Conservation (phyloP, 2,113 vertebrate genomes). For the Etheostoma spectabile region DNA sequence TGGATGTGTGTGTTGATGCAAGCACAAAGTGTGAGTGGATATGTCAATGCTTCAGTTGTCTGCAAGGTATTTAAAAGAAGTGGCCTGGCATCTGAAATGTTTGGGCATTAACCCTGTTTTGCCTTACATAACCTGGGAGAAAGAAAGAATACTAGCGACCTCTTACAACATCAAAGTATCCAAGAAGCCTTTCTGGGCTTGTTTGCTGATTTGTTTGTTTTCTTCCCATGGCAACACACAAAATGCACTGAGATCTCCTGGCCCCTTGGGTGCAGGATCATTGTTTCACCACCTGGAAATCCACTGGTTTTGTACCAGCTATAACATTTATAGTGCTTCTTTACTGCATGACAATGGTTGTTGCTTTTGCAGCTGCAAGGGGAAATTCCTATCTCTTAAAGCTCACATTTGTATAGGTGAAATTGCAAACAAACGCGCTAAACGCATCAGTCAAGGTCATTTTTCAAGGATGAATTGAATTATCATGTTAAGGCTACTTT, state of each 20-base stretch:
- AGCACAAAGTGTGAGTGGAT: slow-evolving; percentile 15
- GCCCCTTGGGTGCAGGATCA: not conserved
- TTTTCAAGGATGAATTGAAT: not conserved
- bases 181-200: not conserved
- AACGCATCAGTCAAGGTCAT: not conserved
- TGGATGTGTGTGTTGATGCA: not conserved
- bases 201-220: slow-evolving; percentile 41
- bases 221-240: slow-evolving; percentile 8
- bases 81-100: slow-evolving; percentile 32
- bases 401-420: not conserved
- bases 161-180: slow-evolving; percentile 33
- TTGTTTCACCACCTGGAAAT: slow-evolving; percentile 32
- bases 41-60: slow-evolving; percentile 34
- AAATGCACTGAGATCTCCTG: slow-evolving; percentile 14
- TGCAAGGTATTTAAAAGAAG: slow-evolving; percentile 26
- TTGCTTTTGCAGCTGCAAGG: slow-evolving; percentile 1
- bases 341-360: slow-evolving; percentile 1
- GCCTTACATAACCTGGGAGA: slow-evolving; percentile 3
- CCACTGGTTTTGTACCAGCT: slow-evolving; percentile 12
- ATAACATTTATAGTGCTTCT: slow-evolving; percentile 2
- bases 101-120: slow-evolving; percentile 1
- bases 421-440: not conserved
- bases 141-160: slow-evolving; percentile 3
- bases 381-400: not conserved
- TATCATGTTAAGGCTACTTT: no score